Evolutionary conservation across 2,797 vertebrate species (phyloP).

Genomic region (Coregonus sp.): DNA sequence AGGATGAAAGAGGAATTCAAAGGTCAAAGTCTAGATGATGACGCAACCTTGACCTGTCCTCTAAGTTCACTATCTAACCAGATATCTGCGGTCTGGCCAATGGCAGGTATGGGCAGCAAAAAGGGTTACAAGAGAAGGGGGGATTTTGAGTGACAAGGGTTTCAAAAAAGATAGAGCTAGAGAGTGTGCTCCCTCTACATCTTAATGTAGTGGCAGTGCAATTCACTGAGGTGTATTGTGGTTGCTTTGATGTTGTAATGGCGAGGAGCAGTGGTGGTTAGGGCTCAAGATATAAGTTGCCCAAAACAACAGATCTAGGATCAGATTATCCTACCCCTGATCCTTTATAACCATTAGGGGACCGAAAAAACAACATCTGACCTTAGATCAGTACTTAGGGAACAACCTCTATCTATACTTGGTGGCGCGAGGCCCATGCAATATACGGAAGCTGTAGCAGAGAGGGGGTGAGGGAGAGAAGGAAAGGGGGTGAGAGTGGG

Average conservation of each 20-base stretch:
- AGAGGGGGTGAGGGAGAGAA: conserved; percentile 37
- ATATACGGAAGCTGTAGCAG: conserved; percentile 16
- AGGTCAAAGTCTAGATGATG: conserved; percentile 11
- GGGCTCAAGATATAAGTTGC: conserved; percentile 22
- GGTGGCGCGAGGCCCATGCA: conserved; percentile 40
- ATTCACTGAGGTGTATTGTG: conserved; percentile 50
- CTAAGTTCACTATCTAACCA: background rate
- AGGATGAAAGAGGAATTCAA: conserved; percentile 10
- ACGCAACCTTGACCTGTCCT: no score
- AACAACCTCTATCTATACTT: conserved; percentile 42
- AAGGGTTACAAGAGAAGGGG: background rate
- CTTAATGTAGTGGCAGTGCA: conserved; percentile 36
- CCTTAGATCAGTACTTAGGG: conserved; percentile 35
- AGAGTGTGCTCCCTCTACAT: background rate
- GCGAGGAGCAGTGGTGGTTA: conserved; percentile 53
- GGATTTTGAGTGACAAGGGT: background rate
- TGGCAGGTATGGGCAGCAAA: background rate
- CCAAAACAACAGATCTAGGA: background rate
- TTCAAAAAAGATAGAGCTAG: background rate
- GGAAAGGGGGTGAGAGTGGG: conserved; percentile 19
- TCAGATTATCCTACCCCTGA: conserved; percentile 47
- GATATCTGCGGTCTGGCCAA: background rate
- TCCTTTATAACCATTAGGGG: conserved; percentile 24
- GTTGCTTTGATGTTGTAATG: conserved; percentile 68
- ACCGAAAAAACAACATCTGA: conserved; percentile 47